Percentiles rank a stretch among this genome's conserved stretches.
phyloP scores from a whole-genome alignment of 2,797 vertebrate genomes.

The Artibeus lituratus region DNA sequence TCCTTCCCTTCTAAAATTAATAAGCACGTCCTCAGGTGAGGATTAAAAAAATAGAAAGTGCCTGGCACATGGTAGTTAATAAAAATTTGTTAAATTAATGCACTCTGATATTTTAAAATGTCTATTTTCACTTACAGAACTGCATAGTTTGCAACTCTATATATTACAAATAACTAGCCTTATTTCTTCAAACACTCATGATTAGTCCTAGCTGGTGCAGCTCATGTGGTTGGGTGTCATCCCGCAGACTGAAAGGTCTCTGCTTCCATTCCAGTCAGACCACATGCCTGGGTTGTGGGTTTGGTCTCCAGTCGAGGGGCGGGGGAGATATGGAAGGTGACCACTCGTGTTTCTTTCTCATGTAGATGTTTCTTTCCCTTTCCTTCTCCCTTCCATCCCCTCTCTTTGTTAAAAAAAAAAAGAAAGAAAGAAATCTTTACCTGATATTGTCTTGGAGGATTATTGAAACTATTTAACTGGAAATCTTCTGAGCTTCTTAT shows the following conservation, averaged over 20 bases:
- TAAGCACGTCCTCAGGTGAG: background rate
- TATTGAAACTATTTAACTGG: constrained; percentile 83
- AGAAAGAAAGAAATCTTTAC: constrained; percentile 76
- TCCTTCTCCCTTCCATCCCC: background rate
- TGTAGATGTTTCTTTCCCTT: background rate
- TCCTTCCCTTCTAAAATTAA: background rate
- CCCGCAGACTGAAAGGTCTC: background rate
- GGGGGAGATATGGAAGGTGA: background rate
- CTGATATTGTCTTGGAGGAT: constrained; percentile 90
- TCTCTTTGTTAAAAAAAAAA: background rate
- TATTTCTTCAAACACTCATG: background rate
- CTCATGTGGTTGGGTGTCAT: background rate
- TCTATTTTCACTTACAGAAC: background rate
- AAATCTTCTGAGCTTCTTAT: constrained; percentile 86
- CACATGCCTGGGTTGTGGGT: background rate
- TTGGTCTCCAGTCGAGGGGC: background rate
- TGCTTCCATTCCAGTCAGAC: background rate
- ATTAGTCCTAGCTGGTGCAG: constrained; percentile 38
- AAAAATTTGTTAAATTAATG: background rate
- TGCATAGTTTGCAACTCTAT: background rate
- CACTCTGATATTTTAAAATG: background rate
- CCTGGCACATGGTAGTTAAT: background rate
- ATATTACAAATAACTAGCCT: background rate
- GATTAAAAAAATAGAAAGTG: background rate
- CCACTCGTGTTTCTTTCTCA: background rate